A percentile compares a stretch with the other conserved stretches of the same genome.
phyloP scores from a whole-genome alignment of 2,113 vertebrate genomes.

The Plectropomus leopardus region DNA sequence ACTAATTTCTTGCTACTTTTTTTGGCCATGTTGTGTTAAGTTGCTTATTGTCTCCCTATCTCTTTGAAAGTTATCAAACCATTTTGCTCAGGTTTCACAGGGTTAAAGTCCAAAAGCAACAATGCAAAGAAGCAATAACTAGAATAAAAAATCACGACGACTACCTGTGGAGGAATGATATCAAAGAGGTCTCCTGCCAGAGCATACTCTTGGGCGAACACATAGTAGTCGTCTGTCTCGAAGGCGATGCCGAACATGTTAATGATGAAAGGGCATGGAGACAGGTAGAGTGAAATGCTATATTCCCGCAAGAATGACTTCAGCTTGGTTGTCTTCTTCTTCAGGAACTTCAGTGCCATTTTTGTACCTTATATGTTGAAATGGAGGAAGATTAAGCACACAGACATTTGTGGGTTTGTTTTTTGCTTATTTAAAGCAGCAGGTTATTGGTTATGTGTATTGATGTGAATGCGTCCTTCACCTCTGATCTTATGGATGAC shows the following conservation, averaged over 20 bases:
- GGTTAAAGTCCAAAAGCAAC: neutral
- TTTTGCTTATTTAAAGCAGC: neutral
- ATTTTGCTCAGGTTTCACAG: no score
- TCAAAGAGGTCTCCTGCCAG: slow-evolving; percentile 89
- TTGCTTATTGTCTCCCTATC: no score
- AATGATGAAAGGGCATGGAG: slow-evolving; percentile 89
- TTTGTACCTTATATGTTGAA: slow-evolving; percentile 82
- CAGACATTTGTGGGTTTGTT: neutral
- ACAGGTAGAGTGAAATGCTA: slow-evolving; percentile 89
- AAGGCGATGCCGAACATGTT: slow-evolving; percentile 90
- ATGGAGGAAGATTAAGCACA: neutral
- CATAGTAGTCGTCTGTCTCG: slow-evolving; percentile 88
- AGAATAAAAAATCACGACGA: neutral
- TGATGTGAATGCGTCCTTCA: slow-evolving; percentile 48
- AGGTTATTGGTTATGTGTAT: neutral
- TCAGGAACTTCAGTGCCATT: slow-evolving; percentile 90
- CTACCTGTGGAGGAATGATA: slow-evolving; percentile 90
- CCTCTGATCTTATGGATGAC: slow-evolving; percentile 87
- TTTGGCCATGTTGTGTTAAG: no score
- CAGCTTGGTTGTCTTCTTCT: slow-evolving; percentile 90
- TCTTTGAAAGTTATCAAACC: no score
- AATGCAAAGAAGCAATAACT: neutral
- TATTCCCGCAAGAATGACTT: slow-evolving; percentile 89
- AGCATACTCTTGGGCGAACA: slow-evolving; percentile 90
- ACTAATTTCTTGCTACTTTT: no score